Percentiles rank a stretch among this genome's conserved stretches.
Conservation (phyloP, 35 echinoderm and acorn worm species). For the Hemicentrotus pulcherrimus region DNA sequence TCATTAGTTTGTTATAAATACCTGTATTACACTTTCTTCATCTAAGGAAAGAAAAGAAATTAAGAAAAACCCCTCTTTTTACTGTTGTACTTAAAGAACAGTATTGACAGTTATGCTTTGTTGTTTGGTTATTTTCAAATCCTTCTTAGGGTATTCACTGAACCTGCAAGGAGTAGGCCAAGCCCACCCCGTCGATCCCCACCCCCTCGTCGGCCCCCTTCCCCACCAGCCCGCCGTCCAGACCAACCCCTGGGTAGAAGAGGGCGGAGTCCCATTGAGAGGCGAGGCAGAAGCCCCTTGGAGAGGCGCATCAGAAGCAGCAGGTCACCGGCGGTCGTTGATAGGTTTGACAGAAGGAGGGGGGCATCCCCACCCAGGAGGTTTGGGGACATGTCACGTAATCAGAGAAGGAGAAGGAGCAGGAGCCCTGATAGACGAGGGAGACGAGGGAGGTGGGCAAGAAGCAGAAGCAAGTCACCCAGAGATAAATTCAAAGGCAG, state of each 20-base stretch:
- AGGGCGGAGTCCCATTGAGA: conserved; percentile 21
- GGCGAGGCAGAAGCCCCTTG: neutral
- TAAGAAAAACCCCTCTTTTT: no score
- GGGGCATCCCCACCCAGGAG: conserved; percentile 31
- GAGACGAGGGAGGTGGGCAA: conserved; percentile 58
- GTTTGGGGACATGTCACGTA: neutral
- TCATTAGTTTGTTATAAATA: no score
- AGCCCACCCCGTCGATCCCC: conserved; percentile 24
- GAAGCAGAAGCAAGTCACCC: conserved; percentile 52
- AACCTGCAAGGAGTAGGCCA: conserved; percentile 20
- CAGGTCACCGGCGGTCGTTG: neutral
- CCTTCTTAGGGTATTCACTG: neutral
- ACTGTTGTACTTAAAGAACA: no score
- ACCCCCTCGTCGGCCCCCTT: conserved; percentile 16
- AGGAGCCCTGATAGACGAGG: conserved; percentile 38
- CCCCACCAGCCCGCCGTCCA: conserved; percentile 19
- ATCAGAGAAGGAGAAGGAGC: conserved; percentile 52
- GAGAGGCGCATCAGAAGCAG: neutral
- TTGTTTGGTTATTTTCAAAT: neutral
- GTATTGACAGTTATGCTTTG: neutral
- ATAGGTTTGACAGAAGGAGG: conserved; percentile 9
- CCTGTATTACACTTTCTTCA: no score
- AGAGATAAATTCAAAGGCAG: conserved; percentile 99
- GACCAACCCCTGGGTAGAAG: neutral
- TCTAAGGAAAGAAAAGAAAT: no score